Conservation (phyloP, 2,888 invertebrate genomes). For the Venustoraphidia nigricollis region DNA sequence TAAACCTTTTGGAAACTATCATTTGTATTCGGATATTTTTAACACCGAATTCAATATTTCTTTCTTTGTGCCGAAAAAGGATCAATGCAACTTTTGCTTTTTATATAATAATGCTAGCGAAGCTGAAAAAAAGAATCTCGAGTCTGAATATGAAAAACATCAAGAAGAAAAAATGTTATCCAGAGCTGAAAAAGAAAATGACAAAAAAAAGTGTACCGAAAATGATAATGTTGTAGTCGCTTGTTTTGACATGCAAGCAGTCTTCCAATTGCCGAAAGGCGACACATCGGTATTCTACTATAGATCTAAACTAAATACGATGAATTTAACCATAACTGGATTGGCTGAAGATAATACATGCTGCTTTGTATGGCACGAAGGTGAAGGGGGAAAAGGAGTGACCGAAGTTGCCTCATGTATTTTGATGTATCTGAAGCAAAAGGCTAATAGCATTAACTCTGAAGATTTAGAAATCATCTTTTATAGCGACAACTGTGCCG, state of each 20-base stretch:
- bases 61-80: neutral
- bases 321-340: constrained; percentile 14
- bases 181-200: constrained; percentile 11
- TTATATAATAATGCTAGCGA: neutral
- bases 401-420: constrained; percentile 15
- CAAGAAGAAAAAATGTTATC: constrained; percentile 12
- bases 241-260: constrained; percentile 14
- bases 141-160: constrained; percentile 10
- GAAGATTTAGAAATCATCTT: constrained; percentile 9
- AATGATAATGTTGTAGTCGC: constrained; percentile 9
- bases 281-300: constrained; percentile 15
- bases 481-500: constrained; percentile 17
- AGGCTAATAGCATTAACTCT: neutral
- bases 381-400: constrained; percentile 10
- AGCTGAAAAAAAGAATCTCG: neutral
- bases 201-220: constrained; percentile 6
- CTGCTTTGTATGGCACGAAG: constrained; percentile 16
- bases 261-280: constrained; percentile 14
- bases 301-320: constrained; percentile 12
- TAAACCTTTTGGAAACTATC: neutral
- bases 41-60: neutral
- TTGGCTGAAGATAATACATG: constrained; percentile 4
- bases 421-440: constrained; percentile 8
- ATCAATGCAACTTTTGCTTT: neutral
- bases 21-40: neutral